Evolutionary conservation across 2,113 vertebrate species (phyloP), one percentile per base, ranked within the genome.

Genomic region (Neotragus pygmaeus): DNA sequence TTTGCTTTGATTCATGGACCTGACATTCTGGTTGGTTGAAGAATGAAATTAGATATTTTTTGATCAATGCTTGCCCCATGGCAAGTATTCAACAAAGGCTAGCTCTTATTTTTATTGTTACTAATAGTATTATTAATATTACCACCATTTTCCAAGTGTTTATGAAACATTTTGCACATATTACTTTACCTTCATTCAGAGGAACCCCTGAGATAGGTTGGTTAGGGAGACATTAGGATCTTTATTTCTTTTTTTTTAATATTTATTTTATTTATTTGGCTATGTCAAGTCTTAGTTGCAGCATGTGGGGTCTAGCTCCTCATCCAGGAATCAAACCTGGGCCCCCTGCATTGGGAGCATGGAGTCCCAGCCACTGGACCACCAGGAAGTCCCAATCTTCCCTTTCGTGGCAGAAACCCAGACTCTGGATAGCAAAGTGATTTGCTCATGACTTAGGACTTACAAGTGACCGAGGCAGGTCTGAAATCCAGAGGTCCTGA

Each of bases 41-140:
- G 55, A 53, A 78, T 81, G 57, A 94, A 90, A 88, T 53, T 53
- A 88, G 27, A 55, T 96, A 96, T 33, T 96, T 91, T 70, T 75
- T 85, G 30, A 94, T 53, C 5, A 60, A 66, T 93, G 17, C 21
- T 55, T 75, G 70, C 47, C 28, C 39, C 47, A 53, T 11, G 53
- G 51, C 51, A 33, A 87, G 5, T 87, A 84, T 70, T 73, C 47
- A 62, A 43, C 25, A 87, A 23, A 39, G 47, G 11, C 28, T 33
- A 58, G 53, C 10, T 87, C 6, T 75, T 97, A n/a, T 16, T 77
- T 55, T 77, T n/a, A 43, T 89, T 66, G 14, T 92, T 73, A 87
- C 23, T 73, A 92, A 83, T 15, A 28, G 5, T 45, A 23, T 43
- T 28, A 11, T 23, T 45, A 51, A 57, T 25, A 45, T 13, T n/a